Conservation (phyloP, 2,113 vertebrate species). For the Tragelaphus scriptus region DNA sequence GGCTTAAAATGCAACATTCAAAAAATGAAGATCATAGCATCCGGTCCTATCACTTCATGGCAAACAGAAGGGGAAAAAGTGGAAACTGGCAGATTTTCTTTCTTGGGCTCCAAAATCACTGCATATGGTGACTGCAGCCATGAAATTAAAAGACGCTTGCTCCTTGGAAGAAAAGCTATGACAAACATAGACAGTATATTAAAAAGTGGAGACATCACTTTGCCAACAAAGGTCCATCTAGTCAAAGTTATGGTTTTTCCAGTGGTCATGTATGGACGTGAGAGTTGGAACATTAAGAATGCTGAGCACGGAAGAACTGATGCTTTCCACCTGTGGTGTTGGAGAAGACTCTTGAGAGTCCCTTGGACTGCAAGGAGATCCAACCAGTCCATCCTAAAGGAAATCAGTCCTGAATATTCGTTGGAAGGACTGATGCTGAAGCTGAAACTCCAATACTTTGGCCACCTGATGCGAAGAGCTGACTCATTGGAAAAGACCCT, state of each 20-base stretch:
- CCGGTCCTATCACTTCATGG: neutral
- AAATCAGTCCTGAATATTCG: neutral
- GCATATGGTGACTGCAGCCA: neutral
- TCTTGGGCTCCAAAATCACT: neutral
- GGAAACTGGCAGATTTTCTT: neutral
- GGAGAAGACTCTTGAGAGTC: neutral
- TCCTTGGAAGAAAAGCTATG: neutral
- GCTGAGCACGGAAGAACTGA: accelerated
- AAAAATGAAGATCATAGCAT: neutral
- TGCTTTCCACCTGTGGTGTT: neutral
- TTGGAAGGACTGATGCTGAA: neutral
- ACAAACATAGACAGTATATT: neutral
- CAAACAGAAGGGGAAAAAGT: neutral
- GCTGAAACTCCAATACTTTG: neutral
- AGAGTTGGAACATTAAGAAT: neutral
- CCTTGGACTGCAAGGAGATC: neutral
- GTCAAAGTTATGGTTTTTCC: neutral
- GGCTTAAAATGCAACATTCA: neutral
- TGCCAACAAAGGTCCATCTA: neutral
- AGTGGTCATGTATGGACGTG: neutral
- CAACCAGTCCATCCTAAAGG: neutral
- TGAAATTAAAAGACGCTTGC: neutral
- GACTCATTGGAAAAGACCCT: neutral
- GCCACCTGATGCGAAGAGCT: neutral
- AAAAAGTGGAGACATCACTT: neutral